Evolutionary conservation across 2,113 vertebrate species (phyloP).

Genomic region (Forbesichthys papilliferus): DNA sequence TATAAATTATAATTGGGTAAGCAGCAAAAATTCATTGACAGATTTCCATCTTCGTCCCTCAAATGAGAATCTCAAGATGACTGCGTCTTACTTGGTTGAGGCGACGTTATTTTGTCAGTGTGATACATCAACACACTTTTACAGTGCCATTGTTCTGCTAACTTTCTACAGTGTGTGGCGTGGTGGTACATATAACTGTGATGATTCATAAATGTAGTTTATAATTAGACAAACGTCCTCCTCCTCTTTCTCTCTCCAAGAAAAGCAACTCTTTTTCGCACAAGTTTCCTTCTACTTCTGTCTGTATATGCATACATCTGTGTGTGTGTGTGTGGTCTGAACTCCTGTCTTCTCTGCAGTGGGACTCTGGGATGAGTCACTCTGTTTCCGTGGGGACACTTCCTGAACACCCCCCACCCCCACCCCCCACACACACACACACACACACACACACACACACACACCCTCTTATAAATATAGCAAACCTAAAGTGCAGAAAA

Average conservation of each 20-base stretch:
- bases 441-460: background rate
- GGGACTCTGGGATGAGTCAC: constrained; percentile 69
- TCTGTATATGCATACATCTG: constrained; percentile 9
- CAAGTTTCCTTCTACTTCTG: constrained; percentile 1
- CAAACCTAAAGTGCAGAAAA: constrained; percentile 80
- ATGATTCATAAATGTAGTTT: background rate
- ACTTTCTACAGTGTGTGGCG: no score
- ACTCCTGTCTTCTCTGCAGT: constrained; percentile 36
- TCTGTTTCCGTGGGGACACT: constrained; percentile 56
- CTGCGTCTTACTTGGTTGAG: constrained; percentile 6
- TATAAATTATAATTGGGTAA: background rate
- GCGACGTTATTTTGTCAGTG: no score
- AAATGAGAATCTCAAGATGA: constrained; percentile 1
- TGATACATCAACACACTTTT: no score
- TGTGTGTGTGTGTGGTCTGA: constrained; percentile 28
- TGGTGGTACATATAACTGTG: background rate
- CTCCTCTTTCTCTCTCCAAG: constrained; percentile 46
- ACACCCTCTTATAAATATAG: constrained; percentile 75
- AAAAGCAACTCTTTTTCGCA: constrained; percentile 20
- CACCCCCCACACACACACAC: no score
- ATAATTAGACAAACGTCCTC: background rate
- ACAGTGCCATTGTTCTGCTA: no score
- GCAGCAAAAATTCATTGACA: background rate
- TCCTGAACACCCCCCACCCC: constrained; percentile 37
- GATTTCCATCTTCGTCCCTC: constrained; percentile 5